Base-by-base conservation (phyloP, 2,113 vertebrate genomes). In the Scytalopus superciliaris region DNA sequence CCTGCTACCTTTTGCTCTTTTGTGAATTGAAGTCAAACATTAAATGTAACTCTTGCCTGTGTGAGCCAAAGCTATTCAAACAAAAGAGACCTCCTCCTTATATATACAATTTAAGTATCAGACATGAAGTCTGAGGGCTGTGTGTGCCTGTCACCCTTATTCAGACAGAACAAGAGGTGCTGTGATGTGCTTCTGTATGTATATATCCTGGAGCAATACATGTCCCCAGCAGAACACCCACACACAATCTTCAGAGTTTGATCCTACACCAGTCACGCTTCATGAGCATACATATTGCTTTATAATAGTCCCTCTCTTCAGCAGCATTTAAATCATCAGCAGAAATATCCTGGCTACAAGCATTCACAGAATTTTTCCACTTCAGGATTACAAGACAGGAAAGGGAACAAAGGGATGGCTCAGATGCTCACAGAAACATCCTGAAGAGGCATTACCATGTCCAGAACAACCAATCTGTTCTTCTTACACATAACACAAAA, bases 261-360 rank as follows among this genome's bases (percentile, higher is more conserved):
- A 94, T 88, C 74, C n/a, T 73, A 49, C 39, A 62, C 53, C 35
- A 64, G 60, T 74, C 83, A 68, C 3, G 14, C 94, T 93, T 84
- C 50, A 55, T 33, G 81, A 28, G 5, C 68, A 55, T 42, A 67
- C 39, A 33, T 83, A 89, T 59, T 89, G 85, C 77, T 96, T 95
- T 94, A 67, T 85, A 94, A 94, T 72, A 93, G 66, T 76, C 45
- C 42, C 84, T 79, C 53, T 92, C 57, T 75, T 93, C 83, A 91
- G 64, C 50, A 70, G 63, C 52, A 72, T 76, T 40, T 40, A 77
- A 87, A 92, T 96, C 23, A 77, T 59, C 52, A 78, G 49, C 69
- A 94, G 33, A 93, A n/a, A 95, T 81, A 18, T 47, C 49, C 82
- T 85, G 42, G 42, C 37, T 91, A 69, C 37, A 83, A 89, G 66